These are phyloP conservation scores for Pseudomugil gertrudae DNA, from an alignment of 2,797 vertebrate species.

Conservation along the genomic window DNA sequence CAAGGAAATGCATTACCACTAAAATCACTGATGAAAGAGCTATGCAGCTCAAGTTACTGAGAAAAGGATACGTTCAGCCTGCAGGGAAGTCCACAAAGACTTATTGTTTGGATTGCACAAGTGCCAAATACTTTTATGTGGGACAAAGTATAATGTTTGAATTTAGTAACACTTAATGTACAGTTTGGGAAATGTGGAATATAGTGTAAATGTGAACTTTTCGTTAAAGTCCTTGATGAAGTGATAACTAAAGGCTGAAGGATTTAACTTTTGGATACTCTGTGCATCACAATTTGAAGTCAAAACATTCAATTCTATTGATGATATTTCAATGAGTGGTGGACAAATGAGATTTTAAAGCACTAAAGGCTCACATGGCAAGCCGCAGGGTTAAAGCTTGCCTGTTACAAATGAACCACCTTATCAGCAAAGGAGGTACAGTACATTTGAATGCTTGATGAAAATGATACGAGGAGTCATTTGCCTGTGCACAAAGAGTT, in stretches of 20 bases:
- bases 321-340: not conserved
- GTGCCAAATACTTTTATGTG: too few species aligned
- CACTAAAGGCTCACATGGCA: not conserved
- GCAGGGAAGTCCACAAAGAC: too few species aligned
- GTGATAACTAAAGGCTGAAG: not conserved
- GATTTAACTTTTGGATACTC: not conserved
- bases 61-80: too few species aligned
- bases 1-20: not conserved
- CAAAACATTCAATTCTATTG: too few species aligned
- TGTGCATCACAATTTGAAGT: too few species aligned
- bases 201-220: not conserved
- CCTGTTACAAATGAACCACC: not conserved
- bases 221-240: not conserved
- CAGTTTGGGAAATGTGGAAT: too few species aligned
- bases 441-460: conserved; percentile 24
- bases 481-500: not conserved
- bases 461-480: not conserved
- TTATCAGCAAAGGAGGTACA: not conserved
- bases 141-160: too few species aligned
- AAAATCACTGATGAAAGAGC: not conserved
- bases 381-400: not conserved
- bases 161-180: too few species aligned
- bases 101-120: too few species aligned
- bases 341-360: not conserved
- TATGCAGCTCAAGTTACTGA: too few species aligned